Base-by-base conservation (phyloP, 2,113 vertebrate genomes). In the Mobula hypostoma region DNA sequence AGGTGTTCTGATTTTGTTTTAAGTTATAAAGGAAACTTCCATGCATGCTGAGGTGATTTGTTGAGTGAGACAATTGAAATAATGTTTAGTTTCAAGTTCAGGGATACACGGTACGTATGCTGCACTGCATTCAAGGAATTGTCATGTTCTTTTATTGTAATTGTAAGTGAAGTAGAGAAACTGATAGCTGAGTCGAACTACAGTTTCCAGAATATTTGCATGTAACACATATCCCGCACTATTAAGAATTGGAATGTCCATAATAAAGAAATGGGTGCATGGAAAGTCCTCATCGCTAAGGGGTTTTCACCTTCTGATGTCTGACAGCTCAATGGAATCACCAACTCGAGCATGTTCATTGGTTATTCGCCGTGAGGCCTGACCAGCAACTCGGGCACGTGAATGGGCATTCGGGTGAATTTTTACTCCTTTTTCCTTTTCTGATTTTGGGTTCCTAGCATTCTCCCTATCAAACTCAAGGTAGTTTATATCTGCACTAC, bases 181-280 rank as follows among this genome's bases (percentile, higher is more conserved):
- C 83, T 88, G 90, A 72, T 21, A 74, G 91, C 91, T 56, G 70
- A 56, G 70, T 36, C 27, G 70, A 76, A 74, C 91, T 93, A 56
- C 40, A 93, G 95, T 96, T 97, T 97, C 97, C 96, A 97, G 96
- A 97, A 97, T 96, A 96, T 97, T 97, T 98, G 97, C 96, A 97
- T 96, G 96, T 95, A 97, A 97, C 96, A 96, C 96, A 97, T 96
- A 97, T 96, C 97, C 97, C 97, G 48, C 48, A 98, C 97, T 96
- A 95, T 96, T 96, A 97, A 97, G 97, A 97, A 97, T 97, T 98
- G 99, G 98, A 99, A 99, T 99, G 99, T 98, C 98, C 98, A 97
- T 96, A 97, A 97, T 95, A 95, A 97, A 96, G 95, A 96, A 96
- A 97, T 95, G 96, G 96, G 96, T 95, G 95, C 95, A 94, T 77